A percentile compares a stretch with the other conserved stretches of the same genome.
phyloP scores from a whole-genome alignment of 2,113 vertebrate genomes.

The Dicrurus megarhynchus region DNA sequence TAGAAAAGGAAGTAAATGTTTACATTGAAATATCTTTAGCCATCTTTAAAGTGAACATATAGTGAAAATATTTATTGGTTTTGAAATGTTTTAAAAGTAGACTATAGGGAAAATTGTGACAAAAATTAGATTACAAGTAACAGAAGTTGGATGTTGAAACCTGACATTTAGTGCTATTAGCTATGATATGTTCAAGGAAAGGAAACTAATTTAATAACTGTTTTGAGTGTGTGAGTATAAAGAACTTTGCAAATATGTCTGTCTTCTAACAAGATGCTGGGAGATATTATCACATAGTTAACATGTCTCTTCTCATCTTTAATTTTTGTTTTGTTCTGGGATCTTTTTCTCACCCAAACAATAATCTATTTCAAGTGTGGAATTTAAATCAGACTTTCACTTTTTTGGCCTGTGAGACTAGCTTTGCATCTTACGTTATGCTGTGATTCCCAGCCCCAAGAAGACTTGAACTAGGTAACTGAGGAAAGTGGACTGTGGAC shows the following conservation, averaged over 20 bases:
- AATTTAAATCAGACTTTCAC: background rate
- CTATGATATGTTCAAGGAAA: conserved; percentile 28
- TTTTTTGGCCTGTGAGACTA: background rate
- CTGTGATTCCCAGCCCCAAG: background rate
- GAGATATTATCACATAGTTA: background rate
- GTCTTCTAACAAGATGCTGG: background rate
- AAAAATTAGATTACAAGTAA: background rate
- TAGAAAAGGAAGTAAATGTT: background rate
- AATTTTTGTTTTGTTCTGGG: background rate
- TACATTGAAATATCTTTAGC: background rate
- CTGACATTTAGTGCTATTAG: conserved; percentile 16
- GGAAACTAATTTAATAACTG: conserved; percentile 45
- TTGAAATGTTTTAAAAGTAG: background rate
- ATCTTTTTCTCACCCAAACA: background rate
- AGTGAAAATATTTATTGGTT: background rate
- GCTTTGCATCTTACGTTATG: background rate
- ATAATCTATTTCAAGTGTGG: background rate
- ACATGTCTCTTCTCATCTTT: background rate
- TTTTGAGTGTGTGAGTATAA: background rate
- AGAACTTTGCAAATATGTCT: conserved; percentile 29
- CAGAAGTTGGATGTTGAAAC: conserved; percentile 15
- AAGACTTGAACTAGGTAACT: background rate
- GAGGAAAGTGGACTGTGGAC: background rate
- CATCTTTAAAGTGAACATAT: background rate
- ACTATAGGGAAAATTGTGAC: background rate